phyloP scores from a whole-genome alignment of 2,888 invertebrate species.

The Sinelater perroti region DNA sequence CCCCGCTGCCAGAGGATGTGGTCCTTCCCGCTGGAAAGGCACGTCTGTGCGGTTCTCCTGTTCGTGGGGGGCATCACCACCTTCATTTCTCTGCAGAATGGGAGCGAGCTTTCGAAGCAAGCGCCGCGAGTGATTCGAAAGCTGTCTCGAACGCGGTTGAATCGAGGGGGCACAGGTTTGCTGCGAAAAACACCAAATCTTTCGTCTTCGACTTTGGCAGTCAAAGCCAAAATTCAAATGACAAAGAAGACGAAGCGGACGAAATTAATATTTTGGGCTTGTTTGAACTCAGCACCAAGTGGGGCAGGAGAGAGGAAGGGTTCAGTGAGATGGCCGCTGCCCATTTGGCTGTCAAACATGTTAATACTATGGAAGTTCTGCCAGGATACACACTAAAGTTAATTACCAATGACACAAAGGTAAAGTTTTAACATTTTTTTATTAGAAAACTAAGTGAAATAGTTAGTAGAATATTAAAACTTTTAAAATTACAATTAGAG shows the following conservation, averaged over 20 bases:
- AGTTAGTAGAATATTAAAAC: no score
- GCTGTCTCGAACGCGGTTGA: no score
- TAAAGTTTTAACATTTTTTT: no score
- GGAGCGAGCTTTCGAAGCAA: slow-evolving; percentile 24
- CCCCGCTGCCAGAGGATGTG: slow-evolving; percentile 33
- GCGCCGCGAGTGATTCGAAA: background rate
- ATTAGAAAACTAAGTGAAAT: no score
- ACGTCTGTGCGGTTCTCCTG: slow-evolving; percentile 50
- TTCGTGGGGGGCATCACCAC: slow-evolving; percentile 47
- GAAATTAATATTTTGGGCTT: slow-evolving; percentile 70
- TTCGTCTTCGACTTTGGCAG: no score
- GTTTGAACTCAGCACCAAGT: slow-evolving; percentile 77
- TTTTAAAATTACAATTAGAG: no score
- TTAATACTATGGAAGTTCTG: slow-evolving; percentile 75
- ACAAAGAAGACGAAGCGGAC: slow-evolving; percentile 65
- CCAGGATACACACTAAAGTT: slow-evolving; percentile 79
- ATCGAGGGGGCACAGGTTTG: no score
- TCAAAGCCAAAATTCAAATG: no score
- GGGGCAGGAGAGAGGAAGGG: slow-evolving; percentile 73
- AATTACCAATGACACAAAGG: slow-evolving; percentile 87
- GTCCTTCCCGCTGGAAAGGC: slow-evolving; percentile 45
- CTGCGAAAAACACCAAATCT: no score
- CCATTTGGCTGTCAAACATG: slow-evolving; percentile 78
- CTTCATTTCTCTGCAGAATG: slow-evolving; percentile 39
- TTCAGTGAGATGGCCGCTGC: slow-evolving; percentile 81